Percentiles rank a stretch among this genome's conserved stretches.
Conservation (phyloP, 2,113 vertebrate genomes). For the Smithornis capensis region DNA sequence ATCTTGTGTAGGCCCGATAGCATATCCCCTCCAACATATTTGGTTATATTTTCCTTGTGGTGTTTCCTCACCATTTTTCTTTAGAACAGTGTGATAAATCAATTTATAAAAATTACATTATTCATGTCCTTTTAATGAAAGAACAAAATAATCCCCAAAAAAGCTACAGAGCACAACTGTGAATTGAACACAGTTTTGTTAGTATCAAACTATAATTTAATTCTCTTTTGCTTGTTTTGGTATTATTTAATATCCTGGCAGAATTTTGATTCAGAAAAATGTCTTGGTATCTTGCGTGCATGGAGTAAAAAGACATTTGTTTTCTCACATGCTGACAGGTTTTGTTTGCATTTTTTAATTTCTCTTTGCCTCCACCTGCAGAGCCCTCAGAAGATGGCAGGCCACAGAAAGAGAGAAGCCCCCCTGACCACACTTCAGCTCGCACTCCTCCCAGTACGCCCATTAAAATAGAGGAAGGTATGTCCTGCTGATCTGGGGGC, state of each 20-base stretch:
- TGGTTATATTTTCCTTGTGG: background rate
- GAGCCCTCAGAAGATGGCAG: constrained; percentile 76
- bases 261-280: background rate
- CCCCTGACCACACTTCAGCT: constrained; percentile 61
- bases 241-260: background rate
- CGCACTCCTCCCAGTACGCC: constrained; percentile 90
- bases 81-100: background rate
- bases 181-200: background rate
- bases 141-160: background rate
- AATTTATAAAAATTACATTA: background rate
- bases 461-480: constrained; percentile 90
- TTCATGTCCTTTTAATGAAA: background rate
- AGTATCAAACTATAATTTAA: background rate
- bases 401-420: constrained; percentile 76
- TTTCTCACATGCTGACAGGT: background rate
- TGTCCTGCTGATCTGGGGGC: background rate
- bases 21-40: background rate
- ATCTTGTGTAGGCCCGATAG: background rate
- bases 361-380: background rate
- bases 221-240: constrained; percentile 54
- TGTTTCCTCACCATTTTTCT: background rate
- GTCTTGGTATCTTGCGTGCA: background rate
- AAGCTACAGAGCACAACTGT: background rate
- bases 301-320: background rate
- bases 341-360: background rate